Evolutionary conservation across 2,113 vertebrate genomes (phyloP), one percentile per base, ranked within the genome.

Genomic region (Pelodiscus sinensis): DNA sequence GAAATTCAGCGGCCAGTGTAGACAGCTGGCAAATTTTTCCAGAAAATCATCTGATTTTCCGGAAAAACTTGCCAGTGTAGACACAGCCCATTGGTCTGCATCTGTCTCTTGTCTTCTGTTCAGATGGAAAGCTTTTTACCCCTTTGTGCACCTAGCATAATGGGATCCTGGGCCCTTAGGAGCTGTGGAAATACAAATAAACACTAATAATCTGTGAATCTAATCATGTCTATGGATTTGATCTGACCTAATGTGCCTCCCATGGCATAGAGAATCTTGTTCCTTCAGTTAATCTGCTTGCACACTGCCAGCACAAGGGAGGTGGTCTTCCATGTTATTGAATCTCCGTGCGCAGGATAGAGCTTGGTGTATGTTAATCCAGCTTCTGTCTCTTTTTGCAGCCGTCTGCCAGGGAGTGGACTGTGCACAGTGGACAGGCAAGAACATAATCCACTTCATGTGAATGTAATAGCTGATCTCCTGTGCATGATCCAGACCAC

Each of bases 271-370:
- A 18, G 88, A 81, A 27, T 85, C 77, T 90, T 29, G 4, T 75
- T 86, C 0, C 0, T 25, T 71, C 0, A 1, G 88, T 77, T 88
- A 80, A 0, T 86, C 22, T 22, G 15, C 16, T 3, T 1, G 52
- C 85, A 38, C 78, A 29, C 11, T 73, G 73, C 38, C 50, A 75
- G 52, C 2, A 12, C 12, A 71, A 75, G 78, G 35, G 0, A 0
- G 0, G 14, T 1, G 0, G 13, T 21, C 16, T 75, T 57, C 78
- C 27, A 5, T 60, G 77, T 21, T 35, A 81, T 4, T 9, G n/a
- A 44, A 38, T 27, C n/a, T 58, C 22, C 38, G 54, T 27, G 80
- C 16, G 35, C 35, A 81, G 80, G 55, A 81, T 24, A 18, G 56
- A 14, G 31, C 21, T 19, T 22, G 18, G 31, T 57, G n/a, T 81